Evolutionary conservation across 2,113 vertebrate genomes (phyloP), one percentile per base, ranked within the genome.

Genomic region (Candoia aspera): DNA sequence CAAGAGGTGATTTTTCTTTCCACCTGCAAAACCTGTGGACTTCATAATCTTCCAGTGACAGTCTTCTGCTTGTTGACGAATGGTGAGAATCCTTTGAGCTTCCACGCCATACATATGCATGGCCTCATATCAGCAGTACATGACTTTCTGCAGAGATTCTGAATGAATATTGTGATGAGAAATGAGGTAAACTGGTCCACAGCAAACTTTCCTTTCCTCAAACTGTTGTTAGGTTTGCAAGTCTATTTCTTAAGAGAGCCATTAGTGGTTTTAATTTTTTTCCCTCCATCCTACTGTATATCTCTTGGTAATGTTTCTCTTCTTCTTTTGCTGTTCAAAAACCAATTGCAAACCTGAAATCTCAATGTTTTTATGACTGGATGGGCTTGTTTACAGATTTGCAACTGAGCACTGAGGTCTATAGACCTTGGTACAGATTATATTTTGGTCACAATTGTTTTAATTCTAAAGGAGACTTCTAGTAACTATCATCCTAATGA

Each of bases 21-120:
- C 37, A 21, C 55, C 62, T 54, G 85, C 55, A 87, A 57, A 64
- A 84, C 46, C 90, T 93, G 46, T 91, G 89, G 86, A 88, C 68
- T 91, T 93, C 86, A 93, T 93, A 91, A 93, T 87, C 89, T 93
- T 93, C 89, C 58, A 23, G 64, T 88, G 42, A 90, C 85, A 93
- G 68, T 90, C 57, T 23, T 68, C 29, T 88, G 89, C 92, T 88
- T 84, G 68, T 90, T 91, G 92, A 62, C 68, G 73, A 91, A 93
- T 88, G 89, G 73, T 62, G 89, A 57, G 68, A 86, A 83, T 49
- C 17, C 68, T 26, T 53, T 26, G 5, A 33, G 68, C 1, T 0
- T 53, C 84, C 11, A 9, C 4, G 29, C 23, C 49, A 6, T 55
- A 86, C 86, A 73, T 88, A 79, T 64, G 29, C 24, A 1, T 2